These are phyloP conservation scores for Fragum fragum DNA, from an alignment of 2,888 invertebrate genomes.

Conservation along the genomic window DNA sequence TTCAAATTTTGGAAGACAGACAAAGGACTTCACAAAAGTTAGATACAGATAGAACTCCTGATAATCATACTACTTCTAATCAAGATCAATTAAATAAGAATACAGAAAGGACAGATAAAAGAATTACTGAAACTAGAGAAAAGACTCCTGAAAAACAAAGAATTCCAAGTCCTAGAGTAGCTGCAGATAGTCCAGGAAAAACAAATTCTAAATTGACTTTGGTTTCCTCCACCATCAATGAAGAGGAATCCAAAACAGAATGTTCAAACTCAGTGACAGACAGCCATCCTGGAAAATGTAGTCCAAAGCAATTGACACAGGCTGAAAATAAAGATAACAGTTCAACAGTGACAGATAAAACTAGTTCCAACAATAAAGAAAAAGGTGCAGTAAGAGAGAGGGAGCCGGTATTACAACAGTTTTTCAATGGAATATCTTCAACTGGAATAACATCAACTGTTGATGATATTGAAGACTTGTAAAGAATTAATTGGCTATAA, in stretches of 20 bases:
- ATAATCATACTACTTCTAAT: conserved; percentile 18
- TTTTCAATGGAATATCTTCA: conserved; percentile 64
- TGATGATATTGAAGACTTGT: conserved; percentile 69
- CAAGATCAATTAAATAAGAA: conserved; percentile 3
- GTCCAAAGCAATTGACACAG: not conserved
- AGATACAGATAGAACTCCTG: conserved; percentile 43
- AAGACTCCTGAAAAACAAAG: conserved; percentile 37
- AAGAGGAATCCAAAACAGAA: conserved; percentile 34
- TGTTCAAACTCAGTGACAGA: conserved; percentile 3
- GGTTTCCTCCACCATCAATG: conserved; percentile 33
- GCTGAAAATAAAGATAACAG: conserved; percentile 16
- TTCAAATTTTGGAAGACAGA: not conserved
- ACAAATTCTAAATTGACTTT: conserved; percentile 32
- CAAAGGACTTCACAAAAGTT: conserved; percentile 4
- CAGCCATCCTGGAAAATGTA: not conserved
- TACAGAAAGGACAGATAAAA: not conserved
- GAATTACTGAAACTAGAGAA: conserved; percentile 9
- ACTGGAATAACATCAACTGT: conserved; percentile 65
- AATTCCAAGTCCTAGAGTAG: conserved; percentile 55
- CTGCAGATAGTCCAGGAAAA: conserved; percentile 48
- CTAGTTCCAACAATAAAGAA: conserved; percentile 7
- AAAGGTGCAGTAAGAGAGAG: conserved; percentile 36
- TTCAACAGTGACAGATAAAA: not conserved
- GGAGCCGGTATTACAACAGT: conserved; percentile 63
- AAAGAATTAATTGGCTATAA: not conserved